Evolutionary conservation across 2,888 invertebrate genomes (phyloP).

Genomic region (Chironomus tentans): DNA sequence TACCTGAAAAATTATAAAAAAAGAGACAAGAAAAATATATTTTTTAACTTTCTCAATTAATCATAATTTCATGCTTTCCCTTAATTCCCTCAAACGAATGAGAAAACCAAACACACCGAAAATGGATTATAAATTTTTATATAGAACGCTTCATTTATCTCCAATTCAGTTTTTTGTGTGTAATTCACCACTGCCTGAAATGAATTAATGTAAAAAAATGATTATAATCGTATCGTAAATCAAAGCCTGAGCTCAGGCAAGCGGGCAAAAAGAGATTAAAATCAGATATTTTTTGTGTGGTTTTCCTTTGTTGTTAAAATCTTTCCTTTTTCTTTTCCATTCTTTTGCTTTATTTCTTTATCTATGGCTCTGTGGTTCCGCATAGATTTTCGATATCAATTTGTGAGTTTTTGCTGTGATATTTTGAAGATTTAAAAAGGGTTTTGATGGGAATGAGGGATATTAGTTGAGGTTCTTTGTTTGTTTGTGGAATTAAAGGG

Average conservation of each 20-base stretch:
- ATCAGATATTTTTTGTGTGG: not conserved
- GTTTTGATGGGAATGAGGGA: no score
- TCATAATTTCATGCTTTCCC: slow-evolving; percentile 10
- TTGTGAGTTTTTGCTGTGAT: no score
- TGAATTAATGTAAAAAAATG: not conserved
- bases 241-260: not conserved
- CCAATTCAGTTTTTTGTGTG: not conserved
- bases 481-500: no score
- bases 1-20: not conserved
- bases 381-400: no score
- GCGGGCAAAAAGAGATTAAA: not conserved
- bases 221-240: not conserved
- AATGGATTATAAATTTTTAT: not conserved
- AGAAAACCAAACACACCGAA: not conserved
- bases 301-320: not conserved
- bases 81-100: not conserved
- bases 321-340: not conserved
- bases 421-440: no score
- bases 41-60: not conserved
- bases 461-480: no score
- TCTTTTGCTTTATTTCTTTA: no score
- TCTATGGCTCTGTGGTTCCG: no score
- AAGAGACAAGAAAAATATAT: no score
- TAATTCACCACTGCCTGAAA: not conserved
- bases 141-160: not conserved